Conservation (phyloP, 2,888 invertebrate species). For the Eupithecia pulchellata region DNA sequence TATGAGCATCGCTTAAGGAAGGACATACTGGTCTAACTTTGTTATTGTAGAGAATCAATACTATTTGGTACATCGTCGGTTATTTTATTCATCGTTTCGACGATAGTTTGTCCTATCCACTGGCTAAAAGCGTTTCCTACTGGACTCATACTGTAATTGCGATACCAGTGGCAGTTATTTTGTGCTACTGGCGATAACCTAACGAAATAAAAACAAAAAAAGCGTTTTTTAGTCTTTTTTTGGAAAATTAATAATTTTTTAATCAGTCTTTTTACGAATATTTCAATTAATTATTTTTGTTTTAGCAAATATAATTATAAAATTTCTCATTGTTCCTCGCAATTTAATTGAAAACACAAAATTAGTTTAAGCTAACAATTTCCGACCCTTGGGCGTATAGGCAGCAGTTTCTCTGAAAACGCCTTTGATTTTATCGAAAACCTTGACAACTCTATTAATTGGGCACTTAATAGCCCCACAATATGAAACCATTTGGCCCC, state of each 20-base stretch:
- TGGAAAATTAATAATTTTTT: no score
- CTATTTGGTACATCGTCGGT: neutral
- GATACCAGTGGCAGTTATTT: no score
- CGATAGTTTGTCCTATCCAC: neutral
- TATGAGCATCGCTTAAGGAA: slow-evolving; percentile 18
- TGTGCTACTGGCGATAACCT: neutral
- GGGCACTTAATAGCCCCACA: slow-evolving; percentile 40
- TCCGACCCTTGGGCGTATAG: neutral
- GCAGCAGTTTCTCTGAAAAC: slow-evolving; percentile 9
- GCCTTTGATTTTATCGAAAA: slow-evolving; percentile 21
- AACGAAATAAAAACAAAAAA: neutral
- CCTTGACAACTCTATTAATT: slow-evolving; percentile 41
- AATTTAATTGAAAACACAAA: neutral
- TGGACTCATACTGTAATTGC: no score
- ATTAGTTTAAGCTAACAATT: neutral
- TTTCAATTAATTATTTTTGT: neutral
- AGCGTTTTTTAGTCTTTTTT: neutral
- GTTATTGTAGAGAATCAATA: neutral
- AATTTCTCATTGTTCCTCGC: neutral
- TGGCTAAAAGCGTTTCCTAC: neutral
- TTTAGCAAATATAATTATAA: neutral
- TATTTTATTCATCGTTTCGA: neutral
- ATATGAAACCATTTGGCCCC: slow-evolving; percentile 38
- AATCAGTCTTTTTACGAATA: neutral
- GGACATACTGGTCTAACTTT: slow-evolving; percentile 3